Base-by-base conservation (phyloP, 1,140 invertebrate species). In the Eupeodes corollae region DNA sequence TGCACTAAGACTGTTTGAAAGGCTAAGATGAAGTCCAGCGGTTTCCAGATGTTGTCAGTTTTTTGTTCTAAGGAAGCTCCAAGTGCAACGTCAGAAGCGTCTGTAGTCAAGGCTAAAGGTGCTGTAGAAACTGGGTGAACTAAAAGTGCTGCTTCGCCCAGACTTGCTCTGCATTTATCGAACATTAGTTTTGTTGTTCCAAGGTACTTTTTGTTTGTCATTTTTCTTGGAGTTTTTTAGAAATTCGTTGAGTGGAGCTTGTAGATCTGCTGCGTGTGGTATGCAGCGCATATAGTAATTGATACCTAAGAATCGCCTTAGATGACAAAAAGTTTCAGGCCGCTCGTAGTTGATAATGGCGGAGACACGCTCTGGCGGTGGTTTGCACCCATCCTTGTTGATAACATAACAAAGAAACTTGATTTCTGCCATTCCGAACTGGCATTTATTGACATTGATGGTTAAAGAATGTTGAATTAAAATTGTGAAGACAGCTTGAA, bases 241-340 rank as follows among this genome's bases (percentile, higher is more conserved):
- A 13, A 54, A 51, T 10, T 50, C 44, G n/a, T 54, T 32, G 0
- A 63, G 47, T 1, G 26, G 39, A 2, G 48, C 48, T 52, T 62
- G 63, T 3, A 50, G 31, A 13, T 49, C 14, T 0, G 66, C 59
- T 9, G 59, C 58, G 11, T 48, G 52, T 8, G 56, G 62, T 19
- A 69, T 45, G 41, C 48, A 58, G 2, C 55, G 31, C 1, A 62
- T 41, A 33, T 67, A 68, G 46, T 57, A 65, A 47, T 69, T 63
- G 48, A 68, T 56, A 8, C 58, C 63, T 5, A 66, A 42, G 49
- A 69, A 68, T 8, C 56, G 42, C 9, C 59, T 43, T 0, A 66
- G 35, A 38, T 67, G 18, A 15, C 53, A 42, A 1, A 59, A 42
- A 9, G 49, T 57, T n/a, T 53, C 13, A 0, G 61, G 61, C 39